Conservation (phyloP, 1,140 invertebrate genomes). For the Chionoecetes opilio region DNA sequence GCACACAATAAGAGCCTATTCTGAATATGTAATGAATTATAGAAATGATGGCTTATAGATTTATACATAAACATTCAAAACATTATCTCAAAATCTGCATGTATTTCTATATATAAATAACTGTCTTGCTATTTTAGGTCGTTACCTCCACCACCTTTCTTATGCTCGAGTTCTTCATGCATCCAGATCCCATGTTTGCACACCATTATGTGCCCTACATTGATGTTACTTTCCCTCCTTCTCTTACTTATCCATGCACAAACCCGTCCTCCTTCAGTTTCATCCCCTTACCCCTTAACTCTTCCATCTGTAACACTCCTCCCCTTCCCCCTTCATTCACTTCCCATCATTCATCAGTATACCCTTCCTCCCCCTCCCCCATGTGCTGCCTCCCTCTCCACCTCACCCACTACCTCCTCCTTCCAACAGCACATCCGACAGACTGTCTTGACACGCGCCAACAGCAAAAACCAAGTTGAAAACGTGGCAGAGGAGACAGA, state of each 20-base stretch:
- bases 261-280: too few relatives aligned
- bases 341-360: background rate
- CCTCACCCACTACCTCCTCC: background rate
- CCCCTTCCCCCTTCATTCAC: background rate
- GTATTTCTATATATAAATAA: too few relatives aligned
- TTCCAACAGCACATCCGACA: conserved; percentile 92
- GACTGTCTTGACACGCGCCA: conserved; percentile 92
- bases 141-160: too few relatives aligned
- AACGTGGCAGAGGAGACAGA: conserved; percentile 87
- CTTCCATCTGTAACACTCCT: background rate
- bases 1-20: too few relatives aligned
- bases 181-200: too few relatives aligned
- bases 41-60: background rate
- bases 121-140: too few relatives aligned
- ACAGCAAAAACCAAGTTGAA: conserved; percentile 88
- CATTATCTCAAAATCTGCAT: too few relatives aligned
- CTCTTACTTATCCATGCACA: too few relatives aligned
- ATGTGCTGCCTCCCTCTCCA: background rate
- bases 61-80: too few relatives aligned
- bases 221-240: too few relatives aligned
- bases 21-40: background rate
- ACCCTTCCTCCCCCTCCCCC: background rate
- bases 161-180: too few relatives aligned
- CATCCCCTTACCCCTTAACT: background rate
- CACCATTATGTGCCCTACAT: too few relatives aligned